Percentiles rank a stretch among this genome's conserved stretches.
Evolutionary conservation across 2,113 vertebrate genomes (phyloP).

Genomic region (Sitta europaea): DNA sequence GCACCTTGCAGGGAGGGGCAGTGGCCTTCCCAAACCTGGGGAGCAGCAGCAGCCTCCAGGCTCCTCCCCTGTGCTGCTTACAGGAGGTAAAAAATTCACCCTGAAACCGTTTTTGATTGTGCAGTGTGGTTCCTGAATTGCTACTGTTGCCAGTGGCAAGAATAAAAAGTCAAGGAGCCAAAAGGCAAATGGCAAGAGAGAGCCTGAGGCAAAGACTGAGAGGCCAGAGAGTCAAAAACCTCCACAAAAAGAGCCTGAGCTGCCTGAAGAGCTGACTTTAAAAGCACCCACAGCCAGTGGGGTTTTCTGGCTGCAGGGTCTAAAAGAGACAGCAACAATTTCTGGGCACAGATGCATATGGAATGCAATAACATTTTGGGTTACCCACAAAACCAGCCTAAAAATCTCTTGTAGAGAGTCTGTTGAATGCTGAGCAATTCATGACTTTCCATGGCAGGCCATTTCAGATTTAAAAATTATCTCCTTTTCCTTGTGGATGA

Average conservation of each 20-base stretch:
- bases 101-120: not conserved
- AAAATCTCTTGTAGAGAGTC: not conserved
- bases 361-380: not conserved
- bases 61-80: not conserved
- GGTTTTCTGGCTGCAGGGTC: not conserved
- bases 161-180: not conserved
- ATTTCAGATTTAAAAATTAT: not conserved
- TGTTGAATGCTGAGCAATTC: not conserved
- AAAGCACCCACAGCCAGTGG: not conserved
- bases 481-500: not conserved
- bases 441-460: not conserved
- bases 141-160: not conserved
- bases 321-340: too few relatives aligned
- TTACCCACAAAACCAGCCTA: not conserved
- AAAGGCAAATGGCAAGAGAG: not conserved
- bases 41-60: not conserved
- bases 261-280: not conserved
- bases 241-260: fast-evolving
- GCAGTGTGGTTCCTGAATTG: not conserved
- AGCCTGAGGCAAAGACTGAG: too few relatives aligned
- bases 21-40: not conserved
- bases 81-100: not conserved
- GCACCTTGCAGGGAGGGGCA: fast-evolving
- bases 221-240: not conserved
- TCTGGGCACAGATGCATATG: too few relatives aligned